A percentile compares a stretch with the other conserved stretches of the same genome.
These are phyloP conservation scores for Heliconius hermathena DNA, from an alignment of 1,140 invertebrate species.

Conservation along the genomic window DNA sequence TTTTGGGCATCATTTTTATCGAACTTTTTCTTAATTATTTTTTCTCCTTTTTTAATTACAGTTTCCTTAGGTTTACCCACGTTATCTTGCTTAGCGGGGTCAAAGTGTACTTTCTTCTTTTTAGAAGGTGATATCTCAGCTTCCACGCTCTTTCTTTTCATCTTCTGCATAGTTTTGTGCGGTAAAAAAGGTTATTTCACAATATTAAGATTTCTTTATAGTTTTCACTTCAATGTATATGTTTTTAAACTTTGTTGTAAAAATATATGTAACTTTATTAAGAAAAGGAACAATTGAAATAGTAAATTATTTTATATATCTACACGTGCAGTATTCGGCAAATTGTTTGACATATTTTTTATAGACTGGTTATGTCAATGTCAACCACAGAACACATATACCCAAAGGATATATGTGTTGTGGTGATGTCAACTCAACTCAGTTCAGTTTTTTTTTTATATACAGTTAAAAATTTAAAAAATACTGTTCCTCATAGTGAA, in stretches of 20 bases:
- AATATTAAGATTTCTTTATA: not conserved
- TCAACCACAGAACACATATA: not conserved
- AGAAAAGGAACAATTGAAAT: not conserved
- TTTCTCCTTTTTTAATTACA: constrained; percentile 24
- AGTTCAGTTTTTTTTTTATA: too few species aligned
- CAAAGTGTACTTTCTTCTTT: constrained; percentile 62
- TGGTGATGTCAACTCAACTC: too few species aligned
- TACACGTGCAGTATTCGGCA: constrained; percentile 3
- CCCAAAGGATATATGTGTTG: too few species aligned
- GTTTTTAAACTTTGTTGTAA: not conserved
- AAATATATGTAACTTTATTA: not conserved
- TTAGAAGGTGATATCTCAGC: constrained; percentile 45
- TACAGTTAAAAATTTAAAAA: too few species aligned
- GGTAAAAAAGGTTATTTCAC: constrained; percentile 9
- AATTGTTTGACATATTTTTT: constrained; percentile 2
- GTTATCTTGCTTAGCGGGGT: constrained; percentile 33
- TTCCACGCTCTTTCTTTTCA: constrained; percentile 63
- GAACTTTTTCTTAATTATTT: constrained; percentile 36
- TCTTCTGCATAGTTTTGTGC: constrained; percentile 56
- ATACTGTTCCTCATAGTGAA: too few species aligned
- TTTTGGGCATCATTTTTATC: constrained; percentile 54
- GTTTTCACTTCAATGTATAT: not conserved
- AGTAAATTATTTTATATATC: not conserved
- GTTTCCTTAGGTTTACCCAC: constrained; percentile 32
- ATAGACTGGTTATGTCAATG: not conserved